These are phyloP conservation scores for Aricia agestis DNA, from an alignment of 1,140 invertebrate genomes.

Conservation along the genomic window DNA sequence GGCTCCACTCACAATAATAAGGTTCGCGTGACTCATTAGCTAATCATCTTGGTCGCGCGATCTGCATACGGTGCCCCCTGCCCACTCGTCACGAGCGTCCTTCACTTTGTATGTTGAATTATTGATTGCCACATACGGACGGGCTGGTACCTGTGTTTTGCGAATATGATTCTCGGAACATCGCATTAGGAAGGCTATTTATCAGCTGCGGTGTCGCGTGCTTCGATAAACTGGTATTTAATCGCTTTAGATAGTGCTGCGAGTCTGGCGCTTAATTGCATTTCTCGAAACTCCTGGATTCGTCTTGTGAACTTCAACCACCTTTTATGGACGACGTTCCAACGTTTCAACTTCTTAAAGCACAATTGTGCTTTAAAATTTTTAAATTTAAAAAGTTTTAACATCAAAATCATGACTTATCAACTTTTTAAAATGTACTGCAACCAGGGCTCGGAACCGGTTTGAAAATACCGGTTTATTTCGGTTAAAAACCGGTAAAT, in stretches of 20 bases:
- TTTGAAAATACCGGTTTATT: no score
- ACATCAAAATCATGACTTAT: background rate
- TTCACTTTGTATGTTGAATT: constrained; percentile 28
- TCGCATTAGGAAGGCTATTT: background rate
- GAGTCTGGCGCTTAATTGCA: background rate
- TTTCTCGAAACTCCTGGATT: background rate
- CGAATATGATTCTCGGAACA: background rate
- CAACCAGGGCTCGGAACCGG: no score
- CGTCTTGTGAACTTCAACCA: background rate
- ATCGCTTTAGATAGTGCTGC: background rate
- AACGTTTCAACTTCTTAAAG: background rate
- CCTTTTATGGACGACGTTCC: background rate
- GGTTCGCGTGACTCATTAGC: constrained; percentile 28
- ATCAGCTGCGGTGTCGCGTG: background rate
- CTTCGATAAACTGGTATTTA: background rate
- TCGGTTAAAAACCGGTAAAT: no score
- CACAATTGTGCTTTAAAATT: no score
- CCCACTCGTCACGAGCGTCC: constrained; percentile 20
- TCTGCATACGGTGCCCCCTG: constrained; percentile 18
- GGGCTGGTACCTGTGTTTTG: background rate
- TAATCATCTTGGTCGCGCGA: constrained; percentile 20
- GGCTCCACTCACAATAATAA: background rate
- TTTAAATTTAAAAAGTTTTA: background rate
- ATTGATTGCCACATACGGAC: constrained; percentile 20
- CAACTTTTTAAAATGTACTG: background rate